phyloP scores from a whole-genome alignment of 37 sponge, comb jelly and placozoan genomes.

The Cliona cf. orientalis region DNA sequence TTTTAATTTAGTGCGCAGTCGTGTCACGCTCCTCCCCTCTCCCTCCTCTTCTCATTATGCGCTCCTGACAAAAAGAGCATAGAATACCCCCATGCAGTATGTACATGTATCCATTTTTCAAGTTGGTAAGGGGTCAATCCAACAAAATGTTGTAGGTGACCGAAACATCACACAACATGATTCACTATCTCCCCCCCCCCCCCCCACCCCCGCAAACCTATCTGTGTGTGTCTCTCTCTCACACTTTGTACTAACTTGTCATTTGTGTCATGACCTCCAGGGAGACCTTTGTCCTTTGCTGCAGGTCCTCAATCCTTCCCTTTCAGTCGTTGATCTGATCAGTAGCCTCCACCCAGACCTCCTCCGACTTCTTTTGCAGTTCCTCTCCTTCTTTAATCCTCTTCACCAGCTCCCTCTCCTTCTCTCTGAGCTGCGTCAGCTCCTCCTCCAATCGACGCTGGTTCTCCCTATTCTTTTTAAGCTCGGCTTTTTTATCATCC shows the following conservation, averaged over 20 bases:
- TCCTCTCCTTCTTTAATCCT: background rate
- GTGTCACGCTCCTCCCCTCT: too few relatives aligned
- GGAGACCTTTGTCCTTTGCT: conserved; percentile 16
- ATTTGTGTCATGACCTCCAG: conserved; percentile 30
- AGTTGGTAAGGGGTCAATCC: too few relatives aligned
- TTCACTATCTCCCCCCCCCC: too few relatives aligned
- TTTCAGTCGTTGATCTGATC: conserved; percentile 26
- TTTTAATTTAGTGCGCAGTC: too few relatives aligned
- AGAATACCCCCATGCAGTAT: too few relatives aligned
- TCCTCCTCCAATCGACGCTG: conserved; percentile 19
- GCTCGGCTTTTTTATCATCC: background rate
- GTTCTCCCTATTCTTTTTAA: conserved; percentile 10
- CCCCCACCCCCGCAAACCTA: too few relatives aligned
- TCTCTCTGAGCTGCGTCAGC: conserved; percentile 3
- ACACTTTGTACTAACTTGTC: conserved; percentile 22
- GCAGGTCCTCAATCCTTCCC: conserved; percentile 27
- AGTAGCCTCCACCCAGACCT: background rate
- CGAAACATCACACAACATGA: too few relatives aligned
- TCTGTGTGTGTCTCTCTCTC: too few relatives aligned
- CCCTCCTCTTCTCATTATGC: too few relatives aligned
- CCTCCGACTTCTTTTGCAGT: background rate
- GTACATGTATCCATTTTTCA: too few relatives aligned
- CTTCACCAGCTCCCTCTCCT: conserved; percentile 24
- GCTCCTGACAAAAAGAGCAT: too few relatives aligned
- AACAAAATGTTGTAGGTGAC: too few relatives aligned